Conservation (phyloP, 2,797 vertebrate species). For the Buphagus erythrorhynchus region DNA sequence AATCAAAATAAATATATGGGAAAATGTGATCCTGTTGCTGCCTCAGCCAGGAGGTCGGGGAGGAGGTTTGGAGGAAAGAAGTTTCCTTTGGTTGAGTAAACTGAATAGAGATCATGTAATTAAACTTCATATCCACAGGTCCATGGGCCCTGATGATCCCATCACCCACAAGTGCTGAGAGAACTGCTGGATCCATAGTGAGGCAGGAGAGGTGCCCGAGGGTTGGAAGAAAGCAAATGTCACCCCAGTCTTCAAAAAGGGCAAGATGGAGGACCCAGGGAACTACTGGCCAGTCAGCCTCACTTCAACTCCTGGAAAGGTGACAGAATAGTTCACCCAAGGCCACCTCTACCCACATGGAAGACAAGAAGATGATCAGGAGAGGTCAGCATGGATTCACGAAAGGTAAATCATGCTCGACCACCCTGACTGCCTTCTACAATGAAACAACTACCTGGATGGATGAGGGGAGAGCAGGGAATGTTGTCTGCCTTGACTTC, state of each 20-base stretch:
- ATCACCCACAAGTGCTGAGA: neutral
- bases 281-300: neutral
- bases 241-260: neutral
- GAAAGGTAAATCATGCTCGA: neutral
- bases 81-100: neutral
- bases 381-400: neutral
- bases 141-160: neutral
- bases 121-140: neutral
- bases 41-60: accelerated
- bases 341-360: neutral
- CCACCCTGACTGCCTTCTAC: neutral
- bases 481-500: neutral
- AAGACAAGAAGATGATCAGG: neutral
- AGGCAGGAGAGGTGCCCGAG: neutral
- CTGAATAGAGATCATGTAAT: neutral
- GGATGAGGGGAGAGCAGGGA: too few relatives aligned
- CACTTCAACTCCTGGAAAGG: neutral
- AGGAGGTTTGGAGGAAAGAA: neutral
- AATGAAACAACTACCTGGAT: neutral
- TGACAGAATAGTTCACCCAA: neutral
- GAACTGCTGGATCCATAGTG: neutral
- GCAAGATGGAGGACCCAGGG: neutral
- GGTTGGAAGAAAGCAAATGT: neutral
- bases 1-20: neutral
- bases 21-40: neutral